Evolutionary conservation across 2,888 invertebrate genomes (phyloP), one percentile per base, ranked within the genome.

Genomic region (Plebejus argus): DNA sequence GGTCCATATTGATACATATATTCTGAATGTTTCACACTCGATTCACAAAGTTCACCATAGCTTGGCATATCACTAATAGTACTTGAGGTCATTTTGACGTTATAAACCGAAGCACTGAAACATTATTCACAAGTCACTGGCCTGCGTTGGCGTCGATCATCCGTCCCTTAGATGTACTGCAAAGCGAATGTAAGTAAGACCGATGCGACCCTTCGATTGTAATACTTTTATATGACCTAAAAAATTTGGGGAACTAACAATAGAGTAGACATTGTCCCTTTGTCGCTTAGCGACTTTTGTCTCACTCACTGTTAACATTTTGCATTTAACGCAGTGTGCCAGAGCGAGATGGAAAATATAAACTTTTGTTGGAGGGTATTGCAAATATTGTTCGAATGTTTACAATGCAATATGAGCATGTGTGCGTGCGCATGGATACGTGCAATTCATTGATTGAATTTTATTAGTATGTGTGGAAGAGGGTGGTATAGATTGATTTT

Each of bases 171-270:
- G 86, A 89, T 90, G 87, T 89, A 88, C 90, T 92, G 89, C 89
- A 90, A 92, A 92, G 90, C 91, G 91, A 94, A 93, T 94, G 93
- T 89, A 88, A 90, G 89, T 89, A 89, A 86, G 88, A 85, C 85
- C 92, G 88, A 88, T 89, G 87, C 90, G 91, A 90, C 93, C 92
- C 93, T 92, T 89, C 92, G 91, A 93, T 89, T 90, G 91, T 92
- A 93, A 91, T 92, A 92, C 91, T 92, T 92, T 92, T 93, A 91
- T 92, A 88, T 93, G 93, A 92, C 93, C 92, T 91, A 93, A 94
- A 94, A 93, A 93, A 91, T 90, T 93, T 90, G 90, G 94, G 94
- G 93, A 92, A 93, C 91, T 89, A 93, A 94, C 93, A 94, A 94
- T 93, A 92, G 93, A 86, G 85, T 88, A 89, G 86, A 91, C 85